These are phyloP conservation scores for Rhagonycha fulva DNA, from an alignment of 2,888 invertebrate species.

Conservation along the genomic window DNA sequence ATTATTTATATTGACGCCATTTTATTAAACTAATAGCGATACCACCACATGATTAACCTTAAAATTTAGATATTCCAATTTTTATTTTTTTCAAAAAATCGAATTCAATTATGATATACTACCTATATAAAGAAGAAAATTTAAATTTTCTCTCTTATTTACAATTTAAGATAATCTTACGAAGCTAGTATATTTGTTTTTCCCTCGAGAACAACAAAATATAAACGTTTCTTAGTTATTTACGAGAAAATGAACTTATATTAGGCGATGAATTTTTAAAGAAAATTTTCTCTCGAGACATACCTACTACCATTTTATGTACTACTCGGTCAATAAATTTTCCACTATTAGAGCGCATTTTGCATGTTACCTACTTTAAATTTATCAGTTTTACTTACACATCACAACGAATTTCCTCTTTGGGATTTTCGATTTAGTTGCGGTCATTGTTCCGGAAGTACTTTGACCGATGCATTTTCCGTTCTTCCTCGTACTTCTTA, in stretches of 20 bases:
- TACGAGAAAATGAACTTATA: constrained; percentile 12
- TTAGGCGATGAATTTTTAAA: constrained; percentile 8
- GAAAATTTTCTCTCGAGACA: constrained; percentile 12
- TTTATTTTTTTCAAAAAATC: neutral
- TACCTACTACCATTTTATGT: neutral
- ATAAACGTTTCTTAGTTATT: constrained; percentile 8
- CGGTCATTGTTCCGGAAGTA: constrained; percentile 41
- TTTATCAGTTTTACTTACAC: neutral
- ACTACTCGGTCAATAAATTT: constrained; percentile 1
- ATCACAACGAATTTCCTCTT: constrained; percentile 18
- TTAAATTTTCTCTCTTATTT: neutral
- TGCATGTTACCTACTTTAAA: neutral
- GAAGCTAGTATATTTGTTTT: neutral
- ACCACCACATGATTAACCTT: too few species aligned
- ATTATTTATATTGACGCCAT: neutral
- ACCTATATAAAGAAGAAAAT: neutral
- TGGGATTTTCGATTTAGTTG: constrained; percentile 27
- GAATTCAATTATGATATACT: neutral
- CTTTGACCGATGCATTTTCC: constrained; percentile 34
- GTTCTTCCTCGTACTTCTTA: constrained; percentile 28
- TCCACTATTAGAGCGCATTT: neutral
- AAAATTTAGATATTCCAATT: too few species aligned
- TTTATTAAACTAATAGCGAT: neutral
- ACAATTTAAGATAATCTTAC: neutral
- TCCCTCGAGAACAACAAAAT: neutral